Evolutionary conservation across 2,888 invertebrate genomes (phyloP).

Genomic region (Chirona hameri): DNA sequence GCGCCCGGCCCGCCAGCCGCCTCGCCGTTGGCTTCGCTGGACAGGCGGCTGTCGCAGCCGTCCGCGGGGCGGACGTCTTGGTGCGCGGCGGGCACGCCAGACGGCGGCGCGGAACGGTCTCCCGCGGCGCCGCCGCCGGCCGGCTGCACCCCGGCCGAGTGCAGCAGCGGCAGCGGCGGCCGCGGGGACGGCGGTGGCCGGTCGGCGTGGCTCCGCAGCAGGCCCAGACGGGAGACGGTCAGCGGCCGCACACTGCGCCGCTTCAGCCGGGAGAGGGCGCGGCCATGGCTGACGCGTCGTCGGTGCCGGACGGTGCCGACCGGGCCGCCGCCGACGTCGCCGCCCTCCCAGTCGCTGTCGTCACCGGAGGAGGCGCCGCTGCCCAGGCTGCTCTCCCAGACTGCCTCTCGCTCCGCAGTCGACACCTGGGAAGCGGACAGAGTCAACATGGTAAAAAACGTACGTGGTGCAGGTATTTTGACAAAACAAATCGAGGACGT

Average conservation of each 20-base stretch:
- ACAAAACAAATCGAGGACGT: too few species aligned
- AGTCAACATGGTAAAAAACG: too few species aligned
- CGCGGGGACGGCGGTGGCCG: background rate
- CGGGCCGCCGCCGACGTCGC: conserved; percentile 32
- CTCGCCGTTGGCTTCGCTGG: background rate
- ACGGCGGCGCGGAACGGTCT: background rate
- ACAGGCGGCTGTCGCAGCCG: background rate
- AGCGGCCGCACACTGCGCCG: background rate
- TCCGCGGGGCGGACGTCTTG: background rate
- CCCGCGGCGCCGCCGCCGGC: background rate
- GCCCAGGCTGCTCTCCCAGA: too few species aligned
- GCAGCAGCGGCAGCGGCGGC: background rate
- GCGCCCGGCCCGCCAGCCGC: background rate
- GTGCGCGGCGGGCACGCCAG: background rate
- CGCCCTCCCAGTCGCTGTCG: conserved; percentile 36
- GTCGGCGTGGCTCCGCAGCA: background rate
- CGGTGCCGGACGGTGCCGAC: background rate
- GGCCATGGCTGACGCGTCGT: background rate
- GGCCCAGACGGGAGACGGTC: background rate
- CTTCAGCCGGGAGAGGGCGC: background rate
- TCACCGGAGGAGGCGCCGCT: conserved; percentile 14
- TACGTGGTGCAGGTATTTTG: too few species aligned
- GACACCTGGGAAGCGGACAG: too few species aligned
- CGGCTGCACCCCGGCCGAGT: background rate
- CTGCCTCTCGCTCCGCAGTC: too few species aligned